phyloP scores from a whole-genome alignment of 2,888 invertebrate species.

The Melanargia galathea region DNA sequence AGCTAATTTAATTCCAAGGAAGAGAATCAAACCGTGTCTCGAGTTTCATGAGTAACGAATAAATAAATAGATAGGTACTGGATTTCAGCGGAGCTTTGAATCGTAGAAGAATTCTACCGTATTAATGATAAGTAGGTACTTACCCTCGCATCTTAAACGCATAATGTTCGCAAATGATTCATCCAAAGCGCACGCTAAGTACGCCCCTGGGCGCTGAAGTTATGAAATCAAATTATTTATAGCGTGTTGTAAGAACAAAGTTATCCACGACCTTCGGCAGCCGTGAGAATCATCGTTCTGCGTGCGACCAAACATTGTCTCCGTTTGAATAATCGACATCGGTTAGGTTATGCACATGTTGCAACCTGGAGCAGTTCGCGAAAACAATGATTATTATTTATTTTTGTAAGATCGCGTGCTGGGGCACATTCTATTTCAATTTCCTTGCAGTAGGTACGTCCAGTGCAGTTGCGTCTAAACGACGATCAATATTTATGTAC shows the following conservation, averaged over 20 bases:
- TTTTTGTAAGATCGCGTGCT: constrained; percentile 59
- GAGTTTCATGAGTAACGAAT: neutral
- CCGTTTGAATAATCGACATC: constrained; percentile 77
- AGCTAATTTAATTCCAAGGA: neutral
- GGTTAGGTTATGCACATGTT: constrained; percentile 55
- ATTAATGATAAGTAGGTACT: neutral
- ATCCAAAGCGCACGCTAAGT: constrained; percentile 48
- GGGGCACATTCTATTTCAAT: constrained; percentile 17
- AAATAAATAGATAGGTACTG: neutral
- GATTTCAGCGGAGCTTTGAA: neutral
- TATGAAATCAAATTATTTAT: constrained; percentile 80
- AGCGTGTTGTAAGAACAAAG: constrained; percentile 75
- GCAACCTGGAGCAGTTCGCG: constrained; percentile 53
- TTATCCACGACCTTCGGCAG: constrained; percentile 77
- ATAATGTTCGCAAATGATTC: constrained; percentile 33
- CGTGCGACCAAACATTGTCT: constrained; percentile 77
- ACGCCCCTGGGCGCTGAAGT: constrained; percentile 61
- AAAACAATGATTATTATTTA: constrained; percentile 57
- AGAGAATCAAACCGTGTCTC: neutral
- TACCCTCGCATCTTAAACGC: neutral
- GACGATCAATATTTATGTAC: neutral
- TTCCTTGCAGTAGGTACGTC: constrained; percentile 8
- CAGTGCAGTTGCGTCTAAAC: neutral
- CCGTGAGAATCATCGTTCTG: constrained; percentile 73
- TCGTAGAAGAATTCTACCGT: neutral